phyloP scores from a whole-genome alignment of 2,797 vertebrate species.

The Brachyalestes nurse region DNA sequence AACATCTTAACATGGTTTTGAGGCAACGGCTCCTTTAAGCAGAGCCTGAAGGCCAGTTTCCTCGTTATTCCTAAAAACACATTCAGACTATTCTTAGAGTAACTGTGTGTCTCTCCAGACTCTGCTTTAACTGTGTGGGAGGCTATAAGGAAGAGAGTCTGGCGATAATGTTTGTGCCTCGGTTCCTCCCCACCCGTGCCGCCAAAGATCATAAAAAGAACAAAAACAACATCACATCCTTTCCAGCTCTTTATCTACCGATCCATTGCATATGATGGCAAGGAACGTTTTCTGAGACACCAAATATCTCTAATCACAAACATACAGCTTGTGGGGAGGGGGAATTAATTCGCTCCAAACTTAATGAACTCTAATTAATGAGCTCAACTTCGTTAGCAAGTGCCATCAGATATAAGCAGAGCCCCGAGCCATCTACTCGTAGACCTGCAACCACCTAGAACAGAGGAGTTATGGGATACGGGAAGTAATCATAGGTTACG shows the following conservation, averaged over 20 bases:
- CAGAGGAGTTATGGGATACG: not conserved
- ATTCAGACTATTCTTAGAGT: not conserved
- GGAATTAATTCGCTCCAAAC: constrained; percentile 3
- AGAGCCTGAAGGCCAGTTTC: not conserved
- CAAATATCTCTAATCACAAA: constrained; percentile 15
- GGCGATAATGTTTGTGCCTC: not conserved
- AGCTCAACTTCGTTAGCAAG: not conserved
- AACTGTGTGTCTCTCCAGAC: not conserved
- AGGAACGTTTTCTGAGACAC: not conserved
- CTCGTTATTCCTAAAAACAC: no score
- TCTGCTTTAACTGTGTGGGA: not conserved
- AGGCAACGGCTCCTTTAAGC: not conserved
- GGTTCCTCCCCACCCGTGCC: not conserved
- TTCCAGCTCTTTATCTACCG: not conserved
- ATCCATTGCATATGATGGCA: not conserved
- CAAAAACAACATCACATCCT: no score
- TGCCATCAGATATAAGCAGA: not conserved
- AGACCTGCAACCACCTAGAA: not conserved
- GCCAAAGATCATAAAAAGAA: not conserved
- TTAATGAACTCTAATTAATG: constrained; percentile 21
- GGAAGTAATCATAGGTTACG: not conserved
- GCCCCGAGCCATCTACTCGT: not conserved
- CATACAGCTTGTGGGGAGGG: not conserved
- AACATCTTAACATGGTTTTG: not conserved
- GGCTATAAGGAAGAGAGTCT: not conserved